phyloP scores from a whole-genome alignment of 2,797 vertebrate species.

The Sebastolobus alascanus region DNA sequence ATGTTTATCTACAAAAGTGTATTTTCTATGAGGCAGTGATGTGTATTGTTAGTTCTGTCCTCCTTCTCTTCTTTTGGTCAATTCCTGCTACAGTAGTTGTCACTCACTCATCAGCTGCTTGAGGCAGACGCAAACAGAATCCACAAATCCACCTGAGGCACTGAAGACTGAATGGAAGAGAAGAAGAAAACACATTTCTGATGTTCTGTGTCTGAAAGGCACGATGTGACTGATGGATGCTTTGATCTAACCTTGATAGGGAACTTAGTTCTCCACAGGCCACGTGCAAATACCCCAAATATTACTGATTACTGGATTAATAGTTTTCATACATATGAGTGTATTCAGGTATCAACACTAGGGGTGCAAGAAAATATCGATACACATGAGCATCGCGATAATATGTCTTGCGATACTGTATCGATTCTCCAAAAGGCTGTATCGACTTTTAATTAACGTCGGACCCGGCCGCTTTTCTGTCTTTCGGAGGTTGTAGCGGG shows the following conservation, averaged over 20 bases:
- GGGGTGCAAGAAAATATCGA: no score
- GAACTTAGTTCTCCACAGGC: background rate
- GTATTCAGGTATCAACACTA: background rate
- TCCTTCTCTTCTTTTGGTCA: background rate
- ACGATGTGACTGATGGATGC: slow-evolving; percentile 1
- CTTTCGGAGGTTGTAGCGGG: no score
- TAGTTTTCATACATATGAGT: background rate
- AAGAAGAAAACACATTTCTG: background rate
- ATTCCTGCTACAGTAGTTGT: background rate
- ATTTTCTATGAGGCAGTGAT: background rate
- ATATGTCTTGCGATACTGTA: no score
- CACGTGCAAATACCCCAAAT: background rate
- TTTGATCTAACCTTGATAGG: slow-evolving; percentile 23
- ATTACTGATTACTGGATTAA: slow-evolving; percentile 12
- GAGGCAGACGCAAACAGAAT: slow-evolving; percentile 3
- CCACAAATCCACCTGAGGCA: slow-evolving; percentile 15
- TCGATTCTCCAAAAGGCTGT: no score
- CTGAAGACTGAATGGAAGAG: background rate
- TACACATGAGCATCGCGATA: no score
- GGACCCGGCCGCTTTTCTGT: no score
- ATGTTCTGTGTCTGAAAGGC: slow-evolving; percentile 5
- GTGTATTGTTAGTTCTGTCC: background rate
- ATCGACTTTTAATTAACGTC: no score
- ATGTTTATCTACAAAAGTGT: background rate
- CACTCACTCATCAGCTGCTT: background rate